Conservation (phyloP, 2,797 vertebrate genomes). For the Euphonia xanthogaster region DNA sequence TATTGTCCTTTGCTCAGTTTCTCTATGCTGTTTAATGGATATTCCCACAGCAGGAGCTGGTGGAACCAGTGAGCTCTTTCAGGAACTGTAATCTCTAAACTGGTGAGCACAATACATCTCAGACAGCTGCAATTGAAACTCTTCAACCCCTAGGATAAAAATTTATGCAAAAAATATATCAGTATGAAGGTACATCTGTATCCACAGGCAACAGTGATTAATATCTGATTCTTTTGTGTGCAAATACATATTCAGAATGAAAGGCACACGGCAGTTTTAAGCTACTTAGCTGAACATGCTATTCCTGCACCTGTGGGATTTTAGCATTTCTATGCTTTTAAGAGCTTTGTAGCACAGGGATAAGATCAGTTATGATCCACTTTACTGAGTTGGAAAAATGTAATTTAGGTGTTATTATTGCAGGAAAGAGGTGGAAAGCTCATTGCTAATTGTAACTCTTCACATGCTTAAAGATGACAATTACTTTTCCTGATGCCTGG, state of each 20-base stretch:
- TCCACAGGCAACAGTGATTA: constrained; percentile 7
- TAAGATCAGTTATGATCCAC: background rate
- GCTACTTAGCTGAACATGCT: background rate
- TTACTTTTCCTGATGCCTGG: background rate
- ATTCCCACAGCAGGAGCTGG: background rate
- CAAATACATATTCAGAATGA: constrained; percentile 21
- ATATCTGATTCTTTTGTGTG: constrained; percentile 4
- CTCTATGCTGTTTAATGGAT: background rate
- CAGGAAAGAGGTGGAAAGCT: background rate
- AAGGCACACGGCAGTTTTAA: background rate
- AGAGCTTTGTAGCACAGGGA: background rate
- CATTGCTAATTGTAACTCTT: background rate
- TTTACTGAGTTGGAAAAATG: background rate
- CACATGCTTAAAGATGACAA: background rate
- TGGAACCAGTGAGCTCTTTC: background rate
- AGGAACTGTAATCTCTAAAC: background rate
- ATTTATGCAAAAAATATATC: background rate
- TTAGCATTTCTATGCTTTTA: background rate
- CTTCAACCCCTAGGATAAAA: background rate
- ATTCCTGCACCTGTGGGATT: background rate
- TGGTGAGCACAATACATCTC: background rate
- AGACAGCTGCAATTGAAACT: background rate
- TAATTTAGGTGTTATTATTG: background rate
- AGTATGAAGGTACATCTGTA: background rate
- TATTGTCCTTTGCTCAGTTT: background rate